These are phyloP conservation scores for Epizoanthus rinbou DNA, from an alignment of 92 coral and sea anemone species.

Conservation along the genomic window DNA sequence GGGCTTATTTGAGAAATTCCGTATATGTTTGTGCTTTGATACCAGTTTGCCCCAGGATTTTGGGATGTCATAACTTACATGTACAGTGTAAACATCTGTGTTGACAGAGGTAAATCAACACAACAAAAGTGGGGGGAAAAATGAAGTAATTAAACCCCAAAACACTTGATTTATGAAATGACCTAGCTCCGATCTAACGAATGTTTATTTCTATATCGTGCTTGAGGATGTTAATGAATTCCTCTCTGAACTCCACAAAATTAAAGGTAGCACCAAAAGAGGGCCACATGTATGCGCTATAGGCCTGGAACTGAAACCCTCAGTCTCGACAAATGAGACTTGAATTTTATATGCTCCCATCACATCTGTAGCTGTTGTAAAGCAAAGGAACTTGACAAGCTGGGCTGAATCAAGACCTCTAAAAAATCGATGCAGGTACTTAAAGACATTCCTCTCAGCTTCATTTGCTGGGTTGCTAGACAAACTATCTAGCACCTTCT, in stretches of 20 bases:
- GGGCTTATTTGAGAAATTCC: no score
- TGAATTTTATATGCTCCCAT: slow-evolving; percentile 22
- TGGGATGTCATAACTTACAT: no score
- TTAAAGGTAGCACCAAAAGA: background rate
- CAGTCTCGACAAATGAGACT: background rate
- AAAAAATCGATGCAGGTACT: slow-evolving; percentile 17
- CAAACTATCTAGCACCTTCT: slow-evolving; percentile 37
- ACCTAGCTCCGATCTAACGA: no score
- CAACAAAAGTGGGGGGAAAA: no score
- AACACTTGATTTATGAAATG: no score
- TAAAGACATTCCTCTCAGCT: slow-evolving; percentile 9
- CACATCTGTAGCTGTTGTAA: slow-evolving; percentile 14
- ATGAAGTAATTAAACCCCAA: no score
- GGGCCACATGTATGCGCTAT: slow-evolving; percentile 30
- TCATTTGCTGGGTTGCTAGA: slow-evolving; percentile 12
- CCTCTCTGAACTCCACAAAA: slow-evolving; percentile 35
- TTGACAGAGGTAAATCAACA: no score
- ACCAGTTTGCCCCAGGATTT: no score
- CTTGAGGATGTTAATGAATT: slow-evolving; percentile 3
- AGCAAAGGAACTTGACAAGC: background rate
- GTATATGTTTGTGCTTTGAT: no score
- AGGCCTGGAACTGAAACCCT: slow-evolving; percentile 28
- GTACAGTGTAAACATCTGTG: no score
- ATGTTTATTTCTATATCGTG: background rate
- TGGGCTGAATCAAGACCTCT: slow-evolving; percentile 7